Conservation (phyloP, 1,140 invertebrate species). For the Lasaia peninsularis region DNA sequence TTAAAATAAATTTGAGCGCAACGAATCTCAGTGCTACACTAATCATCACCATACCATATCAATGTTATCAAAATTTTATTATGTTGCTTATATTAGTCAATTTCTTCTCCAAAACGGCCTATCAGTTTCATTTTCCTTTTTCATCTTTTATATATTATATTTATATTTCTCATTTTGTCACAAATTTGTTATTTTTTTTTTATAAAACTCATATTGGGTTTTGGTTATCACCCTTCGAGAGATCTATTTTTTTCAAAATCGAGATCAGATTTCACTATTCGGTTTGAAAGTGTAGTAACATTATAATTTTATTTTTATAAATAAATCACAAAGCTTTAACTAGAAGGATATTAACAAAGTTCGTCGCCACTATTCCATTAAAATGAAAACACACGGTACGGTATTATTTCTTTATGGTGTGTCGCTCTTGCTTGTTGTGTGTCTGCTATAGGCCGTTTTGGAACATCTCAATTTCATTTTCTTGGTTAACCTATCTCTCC, state of each 20-base stretch:
- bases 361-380: conserved; percentile 59
- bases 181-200: conserved; percentile 47
- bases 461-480: conserved; percentile 51
- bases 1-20: conserved; percentile 19
- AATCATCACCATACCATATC: conserved; percentile 57
- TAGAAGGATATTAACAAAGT: conserved; percentile 47
- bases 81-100: conserved; percentile 63
- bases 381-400: conserved; percentile 51
- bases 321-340: conserved; percentile 50
- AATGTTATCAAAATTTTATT: conserved; percentile 57
- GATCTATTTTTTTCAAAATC: conserved; percentile 69
- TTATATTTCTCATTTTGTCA: conserved; percentile 59
- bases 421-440: conserved; percentile 73
- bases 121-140: conserved; percentile 67
- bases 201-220: conserved; percentile 20
- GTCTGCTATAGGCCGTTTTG: conserved; percentile 77
- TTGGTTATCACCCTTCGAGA: conserved; percentile 73
- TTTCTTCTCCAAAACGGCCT: conserved; percentile 76
- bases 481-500: conserved; percentile 30
- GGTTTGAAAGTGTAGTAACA: conserved; percentile 47
- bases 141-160: conserved; percentile 49
- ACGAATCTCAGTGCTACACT: conserved; percentile 36
- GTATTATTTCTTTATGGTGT: conserved; percentile 64
- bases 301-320: conserved; percentile 59
- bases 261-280: conserved; percentile 43